Percentiles rank a stretch among this genome's conserved stretches.
These are phyloP conservation scores for Esox lucius DNA, from an alignment of 2,797 vertebrate species.

Conservation along the genomic window DNA sequence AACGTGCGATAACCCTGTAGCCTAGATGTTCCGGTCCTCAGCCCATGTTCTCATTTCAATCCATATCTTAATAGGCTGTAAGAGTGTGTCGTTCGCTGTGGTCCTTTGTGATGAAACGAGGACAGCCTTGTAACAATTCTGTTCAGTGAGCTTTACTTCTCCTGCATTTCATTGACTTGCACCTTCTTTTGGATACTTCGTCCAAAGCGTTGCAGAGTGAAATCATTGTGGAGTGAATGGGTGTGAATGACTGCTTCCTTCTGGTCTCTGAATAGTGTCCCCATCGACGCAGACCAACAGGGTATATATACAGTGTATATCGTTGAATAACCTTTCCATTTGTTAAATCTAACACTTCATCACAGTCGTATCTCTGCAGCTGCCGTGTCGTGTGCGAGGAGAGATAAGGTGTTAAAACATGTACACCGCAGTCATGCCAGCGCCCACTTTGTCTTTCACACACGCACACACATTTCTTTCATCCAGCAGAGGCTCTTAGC, in stretches of 20 bases:
- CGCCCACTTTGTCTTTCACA: background rate
- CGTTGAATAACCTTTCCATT: background rate
- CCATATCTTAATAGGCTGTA: constrained; percentile 28
- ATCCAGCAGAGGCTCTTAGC: too few species aligned
- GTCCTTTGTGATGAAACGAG: constrained; percentile 1
- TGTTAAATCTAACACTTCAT: background rate
- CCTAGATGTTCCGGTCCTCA: constrained; percentile 15
- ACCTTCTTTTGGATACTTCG: background rate
- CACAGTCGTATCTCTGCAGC: background rate
- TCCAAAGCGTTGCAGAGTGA: background rate
- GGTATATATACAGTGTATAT: background rate
- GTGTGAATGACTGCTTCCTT: background rate
- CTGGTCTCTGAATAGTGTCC: background rate
- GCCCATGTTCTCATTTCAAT: constrained; percentile 18
- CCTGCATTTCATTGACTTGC: background rate
- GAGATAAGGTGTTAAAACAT: background rate
- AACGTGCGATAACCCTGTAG: constrained; percentile 41
- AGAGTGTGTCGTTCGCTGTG: background rate
- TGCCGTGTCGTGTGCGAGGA: background rate
- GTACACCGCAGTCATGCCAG: background rate
- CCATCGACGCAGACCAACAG: background rate
- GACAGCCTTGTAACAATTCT: background rate
- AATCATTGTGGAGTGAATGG: background rate
- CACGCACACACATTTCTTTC: background rate
- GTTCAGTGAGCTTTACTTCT: background rate